Percentiles rank a stretch among this genome's conserved stretches.
Conservation (phyloP, 2,797 vertebrate species). For the Tenualosa ilisha region DNA sequence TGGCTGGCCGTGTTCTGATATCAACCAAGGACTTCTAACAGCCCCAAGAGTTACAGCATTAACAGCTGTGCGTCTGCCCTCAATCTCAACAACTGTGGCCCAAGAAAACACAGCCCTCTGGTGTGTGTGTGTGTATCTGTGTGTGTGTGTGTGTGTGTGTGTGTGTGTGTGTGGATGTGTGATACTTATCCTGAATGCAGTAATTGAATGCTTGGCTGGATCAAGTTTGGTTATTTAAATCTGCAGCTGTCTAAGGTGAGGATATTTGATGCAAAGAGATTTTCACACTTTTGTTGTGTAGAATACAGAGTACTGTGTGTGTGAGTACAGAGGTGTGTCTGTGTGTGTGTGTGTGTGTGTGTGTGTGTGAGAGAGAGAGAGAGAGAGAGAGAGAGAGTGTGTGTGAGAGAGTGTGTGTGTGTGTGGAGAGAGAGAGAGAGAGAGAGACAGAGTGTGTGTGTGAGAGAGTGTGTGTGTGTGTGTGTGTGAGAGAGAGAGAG, state of each 20-base stretch:
- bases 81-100: too few relatives aligned
- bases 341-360: neutral
- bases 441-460: neutral
- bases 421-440: neutral
- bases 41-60: too few relatives aligned
- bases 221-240: neutral
- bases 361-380: neutral
- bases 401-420: neutral
- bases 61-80: too few relatives aligned
- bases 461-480: neutral
- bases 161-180: slow-evolving; percentile 1
- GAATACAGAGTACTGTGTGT: neutral
- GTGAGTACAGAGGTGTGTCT: too few relatives aligned
- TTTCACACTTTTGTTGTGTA: too few relatives aligned
- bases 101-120: too few relatives aligned
- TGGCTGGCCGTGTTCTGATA: too few relatives aligned
- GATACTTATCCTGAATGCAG: too few relatives aligned
- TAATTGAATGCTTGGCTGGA: neutral
- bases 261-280: too few relatives aligned
- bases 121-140: slow-evolving; percentile 9
- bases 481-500: neutral
- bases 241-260: too few relatives aligned
- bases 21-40: too few relatives aligned
- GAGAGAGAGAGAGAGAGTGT: neutral
- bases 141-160: neutral